Evolutionary conservation across 2,888 invertebrate genomes (phyloP).

Genomic region (Plebejus anna): DNA sequence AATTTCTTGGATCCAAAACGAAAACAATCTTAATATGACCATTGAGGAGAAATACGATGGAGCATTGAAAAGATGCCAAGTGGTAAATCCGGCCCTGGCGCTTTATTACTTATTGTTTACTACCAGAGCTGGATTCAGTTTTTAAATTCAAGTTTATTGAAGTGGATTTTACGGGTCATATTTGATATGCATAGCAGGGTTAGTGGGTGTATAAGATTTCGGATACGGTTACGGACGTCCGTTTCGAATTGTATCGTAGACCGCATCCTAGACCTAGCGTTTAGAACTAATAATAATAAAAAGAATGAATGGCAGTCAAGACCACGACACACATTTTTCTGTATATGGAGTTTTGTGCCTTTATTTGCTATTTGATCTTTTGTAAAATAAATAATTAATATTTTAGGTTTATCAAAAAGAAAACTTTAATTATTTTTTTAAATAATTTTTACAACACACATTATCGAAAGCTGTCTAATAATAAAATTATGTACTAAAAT

Average conservation of each 20-base stretch:
- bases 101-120: slow-evolving; percentile 30
- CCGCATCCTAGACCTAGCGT: background rate
- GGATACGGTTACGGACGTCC: background rate
- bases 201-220: background rate
- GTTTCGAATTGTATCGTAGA: background rate
- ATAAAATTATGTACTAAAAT: no score
- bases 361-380: no score
- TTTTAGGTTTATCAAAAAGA: no score
- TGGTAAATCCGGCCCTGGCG: slow-evolving; percentile 24
- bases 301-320: no score
- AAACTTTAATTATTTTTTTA: no score
- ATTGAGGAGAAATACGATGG: slow-evolving; percentile 27
- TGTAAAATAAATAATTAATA: no score
- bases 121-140: slow-evolving; percentile 25
- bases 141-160: slow-evolving; percentile 25
- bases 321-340: no score
- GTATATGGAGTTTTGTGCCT: no score
- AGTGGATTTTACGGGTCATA: slow-evolving; percentile 22
- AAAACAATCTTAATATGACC: slow-evolving; percentile 30
- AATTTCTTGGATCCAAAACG: slow-evolving; percentile 28
- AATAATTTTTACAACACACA: no score
- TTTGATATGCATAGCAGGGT: background rate
- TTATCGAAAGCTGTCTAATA: no score
- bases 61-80: slow-evolving; percentile 30
- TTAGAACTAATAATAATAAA: no score